Evolutionary conservation across 2,888 invertebrate species (phyloP).

Genomic region (Oxystoma pomonae): DNA sequence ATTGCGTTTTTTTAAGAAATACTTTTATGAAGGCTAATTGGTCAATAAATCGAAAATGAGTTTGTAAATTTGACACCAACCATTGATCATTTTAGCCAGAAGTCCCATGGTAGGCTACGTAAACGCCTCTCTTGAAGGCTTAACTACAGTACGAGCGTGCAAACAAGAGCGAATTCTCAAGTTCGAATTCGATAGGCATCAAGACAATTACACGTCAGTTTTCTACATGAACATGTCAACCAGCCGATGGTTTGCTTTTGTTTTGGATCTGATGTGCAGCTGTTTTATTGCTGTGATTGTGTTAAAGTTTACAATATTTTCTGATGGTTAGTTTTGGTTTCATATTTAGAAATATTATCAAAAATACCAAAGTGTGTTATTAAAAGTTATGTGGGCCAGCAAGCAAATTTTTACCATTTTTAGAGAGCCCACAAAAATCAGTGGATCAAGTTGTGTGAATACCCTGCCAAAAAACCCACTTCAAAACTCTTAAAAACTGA

Average conservation of each 20-base stretch:
- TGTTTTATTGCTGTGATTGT: constrained; percentile 28
- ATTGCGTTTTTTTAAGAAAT: neutral
- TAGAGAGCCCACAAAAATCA: too few species aligned
- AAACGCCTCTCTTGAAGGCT: constrained; percentile 43
- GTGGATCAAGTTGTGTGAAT: too few species aligned
- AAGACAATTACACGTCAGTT: constrained; percentile 41
- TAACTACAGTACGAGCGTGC: constrained; percentile 41
- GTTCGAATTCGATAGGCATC: constrained; percentile 42
- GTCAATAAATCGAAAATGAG: neutral
- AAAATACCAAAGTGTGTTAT: too few species aligned
- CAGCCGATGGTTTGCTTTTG: constrained; percentile 38
- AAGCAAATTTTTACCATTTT: too few species aligned
- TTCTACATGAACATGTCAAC: constrained; percentile 38
- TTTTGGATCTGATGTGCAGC: constrained; percentile 35
- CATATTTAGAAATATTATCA: too few species aligned
- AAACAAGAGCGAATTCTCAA: constrained; percentile 37
- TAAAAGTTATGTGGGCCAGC: too few species aligned
- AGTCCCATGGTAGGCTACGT: constrained; percentile 44
- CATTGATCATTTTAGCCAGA: constrained; percentile 42
- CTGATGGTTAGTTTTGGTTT: constrained; percentile 27
- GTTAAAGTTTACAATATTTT: constrained; percentile 25
- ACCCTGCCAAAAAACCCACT: too few species aligned
- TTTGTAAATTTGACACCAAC: too few species aligned
- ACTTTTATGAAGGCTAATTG: neutral
- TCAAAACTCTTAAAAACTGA: too few species aligned